A percentile compares a stretch with the other conserved stretches of the same genome.
phyloP scores from a whole-genome alignment of 2,888 invertebrate genomes.

The Ennomos fuscantarius region DNA sequence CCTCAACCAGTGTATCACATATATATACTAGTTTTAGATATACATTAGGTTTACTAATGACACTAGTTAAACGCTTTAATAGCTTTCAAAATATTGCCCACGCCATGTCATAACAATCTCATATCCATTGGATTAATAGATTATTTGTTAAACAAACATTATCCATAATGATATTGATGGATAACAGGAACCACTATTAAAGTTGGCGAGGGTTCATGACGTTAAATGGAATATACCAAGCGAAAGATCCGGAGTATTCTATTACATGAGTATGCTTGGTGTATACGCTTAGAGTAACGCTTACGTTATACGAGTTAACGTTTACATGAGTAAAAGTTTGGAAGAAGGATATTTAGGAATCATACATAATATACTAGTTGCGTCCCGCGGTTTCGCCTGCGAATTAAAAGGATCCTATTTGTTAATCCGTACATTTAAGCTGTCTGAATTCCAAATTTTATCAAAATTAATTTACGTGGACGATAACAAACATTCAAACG shows the following conservation, averaged over 20 bases:
- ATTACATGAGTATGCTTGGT: background rate
- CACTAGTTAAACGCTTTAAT: conserved; percentile 18
- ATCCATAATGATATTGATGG: conserved; percentile 35
- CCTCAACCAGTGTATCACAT: too few relatives aligned
- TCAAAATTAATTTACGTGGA: too few relatives aligned
- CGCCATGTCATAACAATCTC: conserved; percentile 38
- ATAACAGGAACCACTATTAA: conserved; percentile 30
- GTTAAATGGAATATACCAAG: conserved; percentile 6
- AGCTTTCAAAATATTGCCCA: conserved; percentile 33
- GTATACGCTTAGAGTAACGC: background rate
- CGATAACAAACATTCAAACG: too few relatives aligned
- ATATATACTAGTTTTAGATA: too few relatives aligned
- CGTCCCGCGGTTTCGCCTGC: too few relatives aligned
- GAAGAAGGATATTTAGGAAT: too few relatives aligned
- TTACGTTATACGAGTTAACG: too few relatives aligned
- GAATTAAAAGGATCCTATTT: too few relatives aligned
- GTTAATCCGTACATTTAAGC: too few relatives aligned
- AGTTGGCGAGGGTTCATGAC: conserved; percentile 28
- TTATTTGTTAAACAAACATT: conserved; percentile 32
- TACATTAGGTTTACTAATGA: background rate
- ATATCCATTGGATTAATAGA: conserved; percentile 33
- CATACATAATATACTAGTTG: too few relatives aligned
- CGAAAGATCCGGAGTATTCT: conserved; percentile 11
- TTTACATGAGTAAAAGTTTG: too few relatives aligned
- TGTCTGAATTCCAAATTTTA: too few relatives aligned